Conservation (phyloP, 2,797 vertebrate genomes). For the Gymnothorax javanicus region DNA sequence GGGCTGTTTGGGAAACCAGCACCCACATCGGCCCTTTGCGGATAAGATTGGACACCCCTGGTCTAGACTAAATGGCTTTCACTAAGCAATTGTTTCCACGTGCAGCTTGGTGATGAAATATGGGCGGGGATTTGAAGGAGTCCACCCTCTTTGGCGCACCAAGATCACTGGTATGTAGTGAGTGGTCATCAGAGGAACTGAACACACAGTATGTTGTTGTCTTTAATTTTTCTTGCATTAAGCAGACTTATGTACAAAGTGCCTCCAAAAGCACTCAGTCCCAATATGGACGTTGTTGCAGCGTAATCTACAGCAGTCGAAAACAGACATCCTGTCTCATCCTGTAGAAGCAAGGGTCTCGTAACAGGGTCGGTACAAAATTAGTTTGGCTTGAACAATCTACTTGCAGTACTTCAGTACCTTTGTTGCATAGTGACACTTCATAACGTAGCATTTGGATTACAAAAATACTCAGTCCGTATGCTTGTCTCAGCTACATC, state of each 20-base stretch:
- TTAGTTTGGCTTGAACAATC: too few relatives aligned
- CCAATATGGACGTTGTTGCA: neutral
- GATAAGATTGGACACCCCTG: too few relatives aligned
- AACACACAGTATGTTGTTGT: neutral
- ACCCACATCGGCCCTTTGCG: too few relatives aligned
- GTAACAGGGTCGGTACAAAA: too few relatives aligned
- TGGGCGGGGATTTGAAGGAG: neutral
- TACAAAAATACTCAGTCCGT: too few relatives aligned
- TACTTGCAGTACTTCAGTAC: too few relatives aligned
- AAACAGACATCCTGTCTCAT: neutral
- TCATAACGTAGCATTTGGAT: too few relatives aligned
- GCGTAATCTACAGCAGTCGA: constrained; percentile 9
- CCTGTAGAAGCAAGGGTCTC: neutral
- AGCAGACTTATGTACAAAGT: constrained; percentile 31
- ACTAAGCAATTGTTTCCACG: neutral
- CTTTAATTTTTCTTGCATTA: constrained; percentile 26
- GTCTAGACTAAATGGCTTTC: neutral
- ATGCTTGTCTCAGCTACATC: too few relatives aligned
- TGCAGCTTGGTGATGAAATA: neutral
- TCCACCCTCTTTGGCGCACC: neutral
- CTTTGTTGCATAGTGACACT: too few relatives aligned
- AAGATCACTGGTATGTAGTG: neutral
- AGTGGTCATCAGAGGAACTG: constrained; percentile 10
- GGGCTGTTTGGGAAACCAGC: too few relatives aligned
- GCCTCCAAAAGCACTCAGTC: neutral